Evolutionary conservation across 2,797 vertebrate genomes (phyloP).

Genomic region (Syndactyla subalaris): DNA sequence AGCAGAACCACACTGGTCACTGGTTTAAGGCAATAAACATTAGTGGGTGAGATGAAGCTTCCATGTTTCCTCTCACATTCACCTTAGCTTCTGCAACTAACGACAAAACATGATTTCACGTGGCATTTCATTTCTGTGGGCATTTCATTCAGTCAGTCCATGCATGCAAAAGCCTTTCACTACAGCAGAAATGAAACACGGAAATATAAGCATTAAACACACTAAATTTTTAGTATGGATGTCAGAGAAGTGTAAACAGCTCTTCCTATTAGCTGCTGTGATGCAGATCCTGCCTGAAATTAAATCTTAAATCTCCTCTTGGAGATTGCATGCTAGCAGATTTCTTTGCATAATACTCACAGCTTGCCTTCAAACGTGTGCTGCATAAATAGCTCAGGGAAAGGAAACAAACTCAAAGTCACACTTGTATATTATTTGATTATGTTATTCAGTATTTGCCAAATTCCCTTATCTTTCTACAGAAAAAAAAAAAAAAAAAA

Average conservation of each 20-base stretch:
- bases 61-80: background rate
- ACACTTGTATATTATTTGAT: conserved; percentile 11
- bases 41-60: background rate
- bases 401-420: conserved; percentile 23
- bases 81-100: background rate
- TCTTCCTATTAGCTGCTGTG: background rate
- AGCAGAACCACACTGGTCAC: background rate
- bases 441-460: conserved; percentile 3
- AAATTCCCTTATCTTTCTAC: background rate
- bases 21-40: background rate
- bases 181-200: background rate
- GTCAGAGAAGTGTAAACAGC: background rate
- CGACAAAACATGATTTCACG: background rate
- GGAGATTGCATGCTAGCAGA: background rate
- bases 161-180: background rate
- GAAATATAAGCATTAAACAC: background rate
- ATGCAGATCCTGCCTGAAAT: conserved; percentile 18
- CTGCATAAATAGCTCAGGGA: conserved; percentile 52
- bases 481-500: background rate
- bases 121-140: background rate
- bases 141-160: background rate
- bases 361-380: conserved; percentile 14
- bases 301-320: conserved; percentile 4
- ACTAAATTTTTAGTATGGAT: background rate
- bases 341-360: conserved; percentile 29